Conservation (phyloP, 2,113 vertebrate species). For the Tretioscincus oriximinensis region DNA sequence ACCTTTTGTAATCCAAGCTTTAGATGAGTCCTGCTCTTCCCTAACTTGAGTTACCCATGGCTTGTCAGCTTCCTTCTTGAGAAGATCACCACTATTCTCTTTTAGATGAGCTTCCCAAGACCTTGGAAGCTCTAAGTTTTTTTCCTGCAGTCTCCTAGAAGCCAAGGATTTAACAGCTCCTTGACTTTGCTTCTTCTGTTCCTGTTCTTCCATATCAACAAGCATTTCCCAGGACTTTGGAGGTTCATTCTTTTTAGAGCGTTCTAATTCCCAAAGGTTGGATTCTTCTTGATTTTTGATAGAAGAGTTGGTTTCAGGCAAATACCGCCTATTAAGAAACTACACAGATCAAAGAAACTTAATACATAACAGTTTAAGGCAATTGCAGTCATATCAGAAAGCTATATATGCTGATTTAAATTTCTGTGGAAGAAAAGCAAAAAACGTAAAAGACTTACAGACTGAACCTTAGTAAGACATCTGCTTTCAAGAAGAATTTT, state of each 20-base stretch:
- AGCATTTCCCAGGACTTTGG: conserved; percentile 85
- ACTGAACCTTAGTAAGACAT: background rate
- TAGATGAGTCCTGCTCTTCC: conserved; percentile 56
- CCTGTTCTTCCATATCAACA: conserved; percentile 62
- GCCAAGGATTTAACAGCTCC: conserved; percentile 68
- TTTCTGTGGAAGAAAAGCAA: background rate
- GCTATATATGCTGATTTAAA: background rate
- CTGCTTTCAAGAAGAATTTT: background rate
- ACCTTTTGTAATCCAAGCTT: conserved; percentile 70
- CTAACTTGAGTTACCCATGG: conserved; percentile 68
- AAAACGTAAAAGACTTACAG: background rate
- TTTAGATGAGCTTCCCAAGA: conserved; percentile 71
- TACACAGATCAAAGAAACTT: conserved; percentile 71
- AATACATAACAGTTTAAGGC: conserved; percentile 54
- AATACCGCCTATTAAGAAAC: conserved; percentile 87
- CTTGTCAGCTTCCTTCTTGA: conserved; percentile 59
- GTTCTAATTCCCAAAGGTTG: conserved; percentile 77
- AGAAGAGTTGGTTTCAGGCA: conserved; percentile 69
- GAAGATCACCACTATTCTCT: conserved; percentile 45
- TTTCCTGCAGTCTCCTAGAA: conserved; percentile 61
- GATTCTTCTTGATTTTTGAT: conserved; percentile 62
- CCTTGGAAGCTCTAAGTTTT: conserved; percentile 55
- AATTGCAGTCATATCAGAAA: conserved; percentile 33
- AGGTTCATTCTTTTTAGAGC: conserved; percentile 76
- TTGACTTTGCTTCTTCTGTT: conserved; percentile 64